These are phyloP conservation scores for Stigmatopora nigra DNA, from an alignment of 2,113 vertebrate species.

Conservation along the genomic window DNA sequence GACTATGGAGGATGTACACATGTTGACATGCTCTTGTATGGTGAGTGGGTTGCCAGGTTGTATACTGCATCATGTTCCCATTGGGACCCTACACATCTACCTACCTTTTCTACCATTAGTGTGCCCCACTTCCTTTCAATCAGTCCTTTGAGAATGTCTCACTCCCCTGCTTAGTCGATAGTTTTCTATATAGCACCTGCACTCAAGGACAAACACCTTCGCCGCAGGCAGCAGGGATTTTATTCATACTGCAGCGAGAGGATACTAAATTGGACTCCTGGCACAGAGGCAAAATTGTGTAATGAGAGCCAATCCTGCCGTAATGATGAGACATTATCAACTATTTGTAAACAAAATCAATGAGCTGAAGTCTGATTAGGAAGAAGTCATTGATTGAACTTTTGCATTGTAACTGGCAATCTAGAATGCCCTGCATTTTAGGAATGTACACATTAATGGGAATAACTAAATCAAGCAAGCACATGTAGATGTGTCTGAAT, in stretches of 20 bases:
- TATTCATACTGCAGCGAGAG: conserved; percentile 45
- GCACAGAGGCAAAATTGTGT: conserved; percentile 10
- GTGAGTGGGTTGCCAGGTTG: conserved; percentile 14
- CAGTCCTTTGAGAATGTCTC: conserved; percentile 7
- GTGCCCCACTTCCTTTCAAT: background rate
- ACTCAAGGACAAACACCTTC: conserved; percentile 52
- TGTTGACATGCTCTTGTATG: conserved; percentile 14
- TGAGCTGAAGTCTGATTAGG: background rate
- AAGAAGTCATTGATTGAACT: conserved; percentile 2
- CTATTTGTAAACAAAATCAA: conserved; percentile 21
- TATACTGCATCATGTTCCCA: background rate
- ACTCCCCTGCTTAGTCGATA: conserved; percentile 15
- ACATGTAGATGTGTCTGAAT: background rate
- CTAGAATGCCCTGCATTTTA: conserved; percentile 8
- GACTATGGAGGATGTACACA: conserved; percentile 13
- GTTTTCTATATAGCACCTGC: conserved; percentile 38
- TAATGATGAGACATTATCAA: conserved; percentile 17
- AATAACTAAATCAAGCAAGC: background rate
- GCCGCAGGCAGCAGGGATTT: conserved; percentile 36
- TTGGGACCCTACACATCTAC: background rate
- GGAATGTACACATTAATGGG: background rate
- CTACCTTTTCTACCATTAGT: conserved; percentile 1
- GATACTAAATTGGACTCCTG: conserved; percentile 42
- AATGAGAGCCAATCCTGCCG: conserved; percentile 8
- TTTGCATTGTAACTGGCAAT: conserved; percentile 6